Evolutionary conservation across 2,113 vertebrate species (phyloP).

Genomic region (Paedocypris sp.): DNA sequence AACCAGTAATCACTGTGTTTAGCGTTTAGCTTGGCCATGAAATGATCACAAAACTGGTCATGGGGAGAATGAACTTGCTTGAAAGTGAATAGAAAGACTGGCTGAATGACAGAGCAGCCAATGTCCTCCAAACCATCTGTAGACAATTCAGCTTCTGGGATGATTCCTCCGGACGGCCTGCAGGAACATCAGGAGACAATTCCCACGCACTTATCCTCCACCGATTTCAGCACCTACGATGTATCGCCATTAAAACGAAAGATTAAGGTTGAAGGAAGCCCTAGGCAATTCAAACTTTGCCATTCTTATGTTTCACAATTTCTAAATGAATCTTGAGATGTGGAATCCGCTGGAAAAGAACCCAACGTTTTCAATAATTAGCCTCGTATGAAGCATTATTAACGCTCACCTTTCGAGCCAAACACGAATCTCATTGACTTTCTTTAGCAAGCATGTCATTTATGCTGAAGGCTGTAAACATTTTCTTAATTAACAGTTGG

Average conservation of each 20-base stretch:
- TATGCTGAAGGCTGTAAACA: conserved; percentile 41
- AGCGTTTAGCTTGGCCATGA: conserved; percentile 47
- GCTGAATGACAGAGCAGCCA: neutral
- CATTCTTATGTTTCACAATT: neutral
- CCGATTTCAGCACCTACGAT: neutral
- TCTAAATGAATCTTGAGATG: neutral
- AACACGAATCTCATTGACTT: conserved; percentile 60
- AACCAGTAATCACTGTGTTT: conserved; percentile 57
- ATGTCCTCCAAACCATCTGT: conserved; percentile 23
- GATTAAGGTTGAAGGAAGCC: too few relatives aligned
- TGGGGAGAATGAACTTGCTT: conserved; percentile 46
- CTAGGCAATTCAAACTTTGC: too few relatives aligned
- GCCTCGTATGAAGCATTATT: conserved; percentile 59
- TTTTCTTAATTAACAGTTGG: conserved; percentile 61
- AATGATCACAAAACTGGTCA: conserved; percentile 54
- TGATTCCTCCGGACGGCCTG: conserved; percentile 32
- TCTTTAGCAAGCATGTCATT: conserved; percentile 23
- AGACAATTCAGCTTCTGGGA: conserved; percentile 21
- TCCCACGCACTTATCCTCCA: conserved; percentile 10
- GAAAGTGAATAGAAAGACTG: conserved; percentile 32
- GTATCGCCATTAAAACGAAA: too few relatives aligned
- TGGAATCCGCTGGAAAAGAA: conserved; percentile 30
- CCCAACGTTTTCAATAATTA: conserved; percentile 59
- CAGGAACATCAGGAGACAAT: conserved; percentile 1
- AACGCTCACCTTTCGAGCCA: conserved; percentile 44